A percentile compares a stretch with the other conserved stretches of the same genome.
These are phyloP conservation scores for Limnodromus scolopaceus DNA, from an alignment of 2,797 vertebrate species.

Conservation along the genomic window DNA sequence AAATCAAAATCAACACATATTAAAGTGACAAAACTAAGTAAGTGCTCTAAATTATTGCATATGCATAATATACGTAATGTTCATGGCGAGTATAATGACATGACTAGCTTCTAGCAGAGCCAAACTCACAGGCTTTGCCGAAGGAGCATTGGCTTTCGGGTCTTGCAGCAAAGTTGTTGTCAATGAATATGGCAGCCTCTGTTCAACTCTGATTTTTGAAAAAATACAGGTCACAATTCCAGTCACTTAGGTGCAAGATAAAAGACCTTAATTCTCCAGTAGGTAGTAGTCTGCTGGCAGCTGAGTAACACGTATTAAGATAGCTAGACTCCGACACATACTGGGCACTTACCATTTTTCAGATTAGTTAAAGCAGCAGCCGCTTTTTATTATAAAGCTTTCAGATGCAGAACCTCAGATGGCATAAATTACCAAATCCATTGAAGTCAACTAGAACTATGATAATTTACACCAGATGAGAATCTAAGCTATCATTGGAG, in stretches of 20 bases:
- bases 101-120: background rate
- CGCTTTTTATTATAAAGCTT: slow-evolving; percentile 2
- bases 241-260: background rate
- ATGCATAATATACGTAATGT: background rate
- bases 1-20: background rate
- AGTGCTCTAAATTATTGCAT: background rate
- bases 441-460: background rate
- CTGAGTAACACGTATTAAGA: background rate
- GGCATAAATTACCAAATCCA: slow-evolving; percentile 20
- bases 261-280: background rate
- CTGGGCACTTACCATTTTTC: background rate
- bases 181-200: background rate
- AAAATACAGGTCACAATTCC: background rate
- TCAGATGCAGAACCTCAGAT: background rate
- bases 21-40: background rate
- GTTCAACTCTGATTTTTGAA: background rate
- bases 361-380: background rate
- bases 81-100: background rate
- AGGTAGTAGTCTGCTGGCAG: background rate
- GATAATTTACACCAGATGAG: slow-evolving; percentile 21
- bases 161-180: background rate
- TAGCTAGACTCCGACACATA: background rate
- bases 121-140: background rate
- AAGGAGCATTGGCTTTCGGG: background rate
- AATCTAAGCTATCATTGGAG: background rate